Conservation (phyloP, 2,113 vertebrate species). For the Hippolais icterina region DNA sequence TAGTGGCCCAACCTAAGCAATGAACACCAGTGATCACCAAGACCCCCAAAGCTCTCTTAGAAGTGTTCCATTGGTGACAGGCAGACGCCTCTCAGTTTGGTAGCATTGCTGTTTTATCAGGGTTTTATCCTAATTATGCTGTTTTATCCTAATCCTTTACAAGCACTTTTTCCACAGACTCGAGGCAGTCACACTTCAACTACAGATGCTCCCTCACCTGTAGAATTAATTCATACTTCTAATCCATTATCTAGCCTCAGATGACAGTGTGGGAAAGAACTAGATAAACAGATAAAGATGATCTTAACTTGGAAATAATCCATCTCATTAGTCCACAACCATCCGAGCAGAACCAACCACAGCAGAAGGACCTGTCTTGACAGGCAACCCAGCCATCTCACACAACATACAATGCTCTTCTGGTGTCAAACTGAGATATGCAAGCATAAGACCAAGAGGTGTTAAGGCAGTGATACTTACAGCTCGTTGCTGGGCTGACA, state of each 20-base stretch:
- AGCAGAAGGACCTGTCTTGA: not conserved
- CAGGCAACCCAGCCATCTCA: not conserved
- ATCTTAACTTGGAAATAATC: not conserved
- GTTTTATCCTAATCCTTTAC: not conserved
- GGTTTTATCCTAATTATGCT: no score
- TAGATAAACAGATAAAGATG: not conserved
- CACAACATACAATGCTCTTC: not conserved
- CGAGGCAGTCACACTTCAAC: not conserved
- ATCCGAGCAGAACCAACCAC: not conserved
- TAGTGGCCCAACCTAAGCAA: not conserved
- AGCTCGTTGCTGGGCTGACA: slow-evolving; percentile 71
- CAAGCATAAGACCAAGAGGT: slow-evolving; percentile 25
- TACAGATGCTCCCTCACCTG: not conserved
- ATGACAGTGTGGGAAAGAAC: not conserved
- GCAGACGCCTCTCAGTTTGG: not conserved
- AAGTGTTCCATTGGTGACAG: not conserved
- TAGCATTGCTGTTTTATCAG: not conserved
- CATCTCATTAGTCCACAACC: not conserved
- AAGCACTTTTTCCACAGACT: not conserved
- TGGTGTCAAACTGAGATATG: not conserved
- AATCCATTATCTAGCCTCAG: not conserved
- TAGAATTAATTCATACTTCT: not conserved
- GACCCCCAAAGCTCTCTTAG: not conserved
- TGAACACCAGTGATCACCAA: not conserved
- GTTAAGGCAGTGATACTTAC: slow-evolving; percentile 73